These are phyloP conservation scores for Eumaeus atala DNA, from an alignment of 1,140 invertebrate genomes.

Conservation along the genomic window DNA sequence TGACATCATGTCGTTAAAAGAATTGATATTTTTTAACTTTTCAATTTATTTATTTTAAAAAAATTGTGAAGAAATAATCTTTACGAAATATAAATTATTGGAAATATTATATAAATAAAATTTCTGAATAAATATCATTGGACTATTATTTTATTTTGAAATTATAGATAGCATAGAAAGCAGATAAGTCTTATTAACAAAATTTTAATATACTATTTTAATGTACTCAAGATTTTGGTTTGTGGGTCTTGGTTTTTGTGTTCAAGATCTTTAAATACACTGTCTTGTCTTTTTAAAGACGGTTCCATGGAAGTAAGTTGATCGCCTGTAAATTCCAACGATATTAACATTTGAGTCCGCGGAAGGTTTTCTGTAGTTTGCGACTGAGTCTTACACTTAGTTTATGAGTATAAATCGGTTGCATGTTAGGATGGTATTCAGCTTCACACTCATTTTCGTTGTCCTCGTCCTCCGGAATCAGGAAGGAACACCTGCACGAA, in stretches of 20 bases:
- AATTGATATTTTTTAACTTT: no score
- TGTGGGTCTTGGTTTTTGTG: constrained; percentile 24
- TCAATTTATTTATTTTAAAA: no score
- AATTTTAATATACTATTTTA: no score
- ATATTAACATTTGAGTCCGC: constrained; percentile 15
- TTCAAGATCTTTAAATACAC: constrained; percentile 31
- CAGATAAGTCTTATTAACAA: no score
- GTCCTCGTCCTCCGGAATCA: constrained; percentile 27
- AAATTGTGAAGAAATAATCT: no score
- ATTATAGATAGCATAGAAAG: no score
- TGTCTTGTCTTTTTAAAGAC: constrained; percentile 30
- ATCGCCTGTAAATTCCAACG: constrained; percentile 28
- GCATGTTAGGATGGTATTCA: neutral
- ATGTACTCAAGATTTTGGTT: constrained; percentile 34
- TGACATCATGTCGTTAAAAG: no score
- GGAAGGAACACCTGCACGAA: constrained; percentile 27
- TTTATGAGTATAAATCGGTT: constrained; percentile 16
- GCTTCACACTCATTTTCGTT: constrained; percentile 21
- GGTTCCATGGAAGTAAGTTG: constrained; percentile 29
- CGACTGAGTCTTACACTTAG: constrained; percentile 25
- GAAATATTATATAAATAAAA: no score
- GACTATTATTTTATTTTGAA: no score
- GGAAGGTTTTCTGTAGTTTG: constrained; percentile 30
- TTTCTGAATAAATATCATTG: no score
- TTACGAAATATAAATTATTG: no score